A percentile compares a stretch with the other conserved stretches of the same genome.
These are phyloP conservation scores for Tragelaphus imberbis DNA, from an alignment of 2,113 vertebrate species.

Conservation along the genomic window DNA sequence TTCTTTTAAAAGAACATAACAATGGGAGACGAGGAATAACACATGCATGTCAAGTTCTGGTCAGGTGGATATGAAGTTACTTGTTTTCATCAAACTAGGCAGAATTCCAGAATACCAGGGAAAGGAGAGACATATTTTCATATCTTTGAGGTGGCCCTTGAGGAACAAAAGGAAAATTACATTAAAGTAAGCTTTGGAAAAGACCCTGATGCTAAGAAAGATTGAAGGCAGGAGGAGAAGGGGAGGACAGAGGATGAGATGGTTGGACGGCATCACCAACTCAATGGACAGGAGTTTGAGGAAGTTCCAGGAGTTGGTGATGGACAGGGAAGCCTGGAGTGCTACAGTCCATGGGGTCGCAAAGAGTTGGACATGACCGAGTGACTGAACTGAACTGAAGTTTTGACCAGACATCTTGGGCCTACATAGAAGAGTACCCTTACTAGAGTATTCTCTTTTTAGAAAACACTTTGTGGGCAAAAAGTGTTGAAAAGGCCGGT, in stretches of 20 bases:
- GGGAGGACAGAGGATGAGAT: not conserved
- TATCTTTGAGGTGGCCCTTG: not conserved
- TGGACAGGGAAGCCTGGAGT: not conserved
- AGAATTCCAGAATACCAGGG: conserved; percentile 14
- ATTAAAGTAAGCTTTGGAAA: not conserved
- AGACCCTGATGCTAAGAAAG: not conserved
- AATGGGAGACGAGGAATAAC: not conserved
- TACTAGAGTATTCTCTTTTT: not conserved
- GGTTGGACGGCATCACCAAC: not conserved
- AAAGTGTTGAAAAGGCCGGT: not conserved
- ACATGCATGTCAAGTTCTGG: not conserved
- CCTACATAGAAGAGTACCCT: not conserved
- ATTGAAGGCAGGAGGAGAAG: not conserved
- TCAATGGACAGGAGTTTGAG: not conserved
- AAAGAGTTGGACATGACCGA: not conserved
- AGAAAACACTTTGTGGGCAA: not conserved
- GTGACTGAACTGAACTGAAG: not conserved
- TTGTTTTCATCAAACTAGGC: conserved; percentile 38
- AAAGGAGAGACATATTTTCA: not conserved
- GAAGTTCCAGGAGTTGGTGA: not conserved
- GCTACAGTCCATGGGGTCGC: not conserved
- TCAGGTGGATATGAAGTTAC: not conserved
- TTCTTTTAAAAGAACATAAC: not conserved
- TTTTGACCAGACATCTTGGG: not conserved
- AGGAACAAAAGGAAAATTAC: conserved; percentile 2